Evolutionary conservation across 2,888 invertebrate species (phyloP), one percentile per base, ranked within the genome.

Genomic region (Xylota sylvarum): DNA sequence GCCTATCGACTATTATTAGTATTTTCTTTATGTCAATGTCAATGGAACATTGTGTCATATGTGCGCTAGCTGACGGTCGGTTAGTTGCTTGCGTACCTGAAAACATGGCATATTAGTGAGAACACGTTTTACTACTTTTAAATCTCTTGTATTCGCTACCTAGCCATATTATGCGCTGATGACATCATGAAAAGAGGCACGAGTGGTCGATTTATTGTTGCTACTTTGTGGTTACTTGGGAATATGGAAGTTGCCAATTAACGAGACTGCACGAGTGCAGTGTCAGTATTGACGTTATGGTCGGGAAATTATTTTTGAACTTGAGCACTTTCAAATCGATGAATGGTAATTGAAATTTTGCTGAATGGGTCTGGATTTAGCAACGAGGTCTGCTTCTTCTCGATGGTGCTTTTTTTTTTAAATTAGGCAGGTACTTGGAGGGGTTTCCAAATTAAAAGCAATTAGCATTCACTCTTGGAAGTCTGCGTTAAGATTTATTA

Each of bases 51-150:
- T 81, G 67, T 81, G 76, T 56, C 65, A 81, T 65, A 84, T 46
- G 9, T 17, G 27, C 7, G 6, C 52, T 27, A 23, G 73, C 40
- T 40, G 40, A 23, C 23, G 35, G 76, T 30, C 64, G 46, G 27
- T 50, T 12, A 62, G 62, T 7, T 37, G 23, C 14, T 65, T 55
- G 23, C 32, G 55, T 62, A 84, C 70, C 52, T 67, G 19, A 14
- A 65, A 62, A 58, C 70, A 70, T 64, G 67, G 56, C 30, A 27
- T 35, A 27, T 50, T n/a, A 48, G 52, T n/a, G 27, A 43, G 30
- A 79, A 77, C 85, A 81, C 77, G 85, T 86, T 86, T 81, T 19
- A 48, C 70, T 17, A 52, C 76, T 85, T 76, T 81, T 50, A 19
- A 58, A 72, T 81, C 19, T 76, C 23, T 23, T 23, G 23, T 23